phyloP scores from a whole-genome alignment of 2,113 vertebrate species.

The Alouatta palliata region DNA sequence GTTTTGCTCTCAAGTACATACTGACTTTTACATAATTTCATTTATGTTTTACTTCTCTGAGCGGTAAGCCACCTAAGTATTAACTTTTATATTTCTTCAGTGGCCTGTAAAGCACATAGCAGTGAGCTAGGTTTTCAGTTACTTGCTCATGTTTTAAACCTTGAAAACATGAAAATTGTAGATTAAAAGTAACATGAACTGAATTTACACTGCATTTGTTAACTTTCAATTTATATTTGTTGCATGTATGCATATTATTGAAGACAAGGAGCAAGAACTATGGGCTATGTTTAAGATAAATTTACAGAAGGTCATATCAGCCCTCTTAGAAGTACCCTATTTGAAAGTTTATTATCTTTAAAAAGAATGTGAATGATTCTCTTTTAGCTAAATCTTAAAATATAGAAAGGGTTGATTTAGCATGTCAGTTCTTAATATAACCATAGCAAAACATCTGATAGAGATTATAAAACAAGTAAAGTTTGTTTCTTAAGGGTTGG shows the following conservation, averaged over 20 bases:
- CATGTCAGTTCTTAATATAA: not conserved
- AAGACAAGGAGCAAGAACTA: not conserved
- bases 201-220: not conserved
- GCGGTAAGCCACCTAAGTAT: not conserved
- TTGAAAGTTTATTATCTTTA: conserved; percentile 23
- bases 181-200: not conserved
- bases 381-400: conserved; percentile 28
- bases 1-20: not conserved
- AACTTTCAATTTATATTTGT: not conserved
- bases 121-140: conserved; percentile 2
- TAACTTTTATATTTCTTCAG: not conserved
- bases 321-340: not conserved
- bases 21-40: not conserved
- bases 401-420: not conserved
- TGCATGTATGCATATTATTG: not conserved
- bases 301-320: not conserved
- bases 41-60: not conserved
- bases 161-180: not conserved
- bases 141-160: not conserved
- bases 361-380: not conserved
- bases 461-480: conserved; percentile 39
- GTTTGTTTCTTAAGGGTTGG: conserved; percentile 41
- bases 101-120: not conserved
- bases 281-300: not conserved
- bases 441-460: not conserved